These are phyloP conservation scores for Uria aalge DNA, from an alignment of 2,113 vertebrate genomes.

Conservation along the genomic window DNA sequence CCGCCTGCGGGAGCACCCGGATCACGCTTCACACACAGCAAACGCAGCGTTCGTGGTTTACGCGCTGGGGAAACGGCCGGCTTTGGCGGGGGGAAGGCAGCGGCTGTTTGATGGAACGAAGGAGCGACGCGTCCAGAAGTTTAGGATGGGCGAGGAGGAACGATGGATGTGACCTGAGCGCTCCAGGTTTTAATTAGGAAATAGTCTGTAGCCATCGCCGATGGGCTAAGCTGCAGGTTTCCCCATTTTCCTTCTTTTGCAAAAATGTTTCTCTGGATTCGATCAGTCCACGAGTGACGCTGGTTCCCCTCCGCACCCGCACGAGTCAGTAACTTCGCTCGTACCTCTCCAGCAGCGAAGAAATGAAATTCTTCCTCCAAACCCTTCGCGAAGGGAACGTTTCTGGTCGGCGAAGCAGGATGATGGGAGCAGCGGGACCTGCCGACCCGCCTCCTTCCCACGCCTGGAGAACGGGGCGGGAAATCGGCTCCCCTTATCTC, in stretches of 20 bases:
- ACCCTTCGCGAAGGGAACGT: rapidly evolving
- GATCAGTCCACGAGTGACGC: rapidly evolving
- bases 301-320: not conserved
- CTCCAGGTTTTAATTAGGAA: not conserved
- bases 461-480: not conserved
- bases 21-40: not conserved
- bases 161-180: rapidly evolving
- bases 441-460: not conserved
- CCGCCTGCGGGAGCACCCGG: not conserved
- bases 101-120: not conserved
- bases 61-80: not conserved
- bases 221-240: not conserved
- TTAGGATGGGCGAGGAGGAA: not conserved
- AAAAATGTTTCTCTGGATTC: not conserved
- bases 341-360: not conserved
- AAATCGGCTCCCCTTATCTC: not conserved
- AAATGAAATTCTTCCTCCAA: not conserved
- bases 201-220: rapidly evolving
- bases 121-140: rapidly evolving
- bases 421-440: too few species aligned
- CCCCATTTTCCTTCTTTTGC: not conserved
- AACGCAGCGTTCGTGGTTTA: rapidly evolving
- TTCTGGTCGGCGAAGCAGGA: too few species aligned
- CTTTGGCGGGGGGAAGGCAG: not conserved
- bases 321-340: rapidly evolving